Conservation (phyloP, 2,888 invertebrate genomes). For the Mamestra brassicae region DNA sequence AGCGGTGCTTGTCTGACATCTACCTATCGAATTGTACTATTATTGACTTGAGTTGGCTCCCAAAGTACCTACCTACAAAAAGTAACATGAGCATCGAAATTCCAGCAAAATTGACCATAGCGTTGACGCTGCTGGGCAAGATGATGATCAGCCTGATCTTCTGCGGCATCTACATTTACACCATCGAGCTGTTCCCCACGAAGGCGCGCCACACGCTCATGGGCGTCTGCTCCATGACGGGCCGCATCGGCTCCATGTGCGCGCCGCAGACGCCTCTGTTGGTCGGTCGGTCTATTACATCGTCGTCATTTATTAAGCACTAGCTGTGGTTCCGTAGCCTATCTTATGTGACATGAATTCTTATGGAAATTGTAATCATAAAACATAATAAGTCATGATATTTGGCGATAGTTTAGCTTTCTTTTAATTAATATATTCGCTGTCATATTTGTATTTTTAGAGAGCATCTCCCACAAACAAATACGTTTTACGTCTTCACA, state of each 20-base stretch:
- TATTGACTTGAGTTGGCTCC: no score
- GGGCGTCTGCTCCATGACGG: slow-evolving; percentile 91
- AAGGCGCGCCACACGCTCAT: slow-evolving; percentile 90
- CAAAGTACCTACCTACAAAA: not conserved
- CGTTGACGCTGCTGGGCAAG: slow-evolving; percentile 88
- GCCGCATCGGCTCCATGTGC: slow-evolving; percentile 91
- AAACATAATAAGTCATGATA: not conserved
- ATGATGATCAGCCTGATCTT: slow-evolving; percentile 91
- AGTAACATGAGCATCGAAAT: not conserved
- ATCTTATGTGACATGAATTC: not conserved
- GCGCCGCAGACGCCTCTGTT: slow-evolving; percentile 93
- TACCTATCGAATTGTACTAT: no score
- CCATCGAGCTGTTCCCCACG: slow-evolving; percentile 92
- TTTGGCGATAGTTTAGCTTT: not conserved
- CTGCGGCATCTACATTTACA: slow-evolving; percentile 91
- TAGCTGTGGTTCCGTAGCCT: not conserved
- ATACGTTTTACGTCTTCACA: not conserved
- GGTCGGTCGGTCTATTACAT: slow-evolving; percentile 63
- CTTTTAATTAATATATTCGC: not conserved
- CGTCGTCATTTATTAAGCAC: not conserved
- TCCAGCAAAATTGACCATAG: slow-evolving; percentile 32
- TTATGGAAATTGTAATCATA: not conserved
- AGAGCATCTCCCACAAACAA: not conserved
- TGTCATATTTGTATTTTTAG: not conserved
- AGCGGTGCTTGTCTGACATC: no score